Base-by-base conservation (phyloP, 1,140 invertebrate species). In the Dendrolimus kikuchii region DNA sequence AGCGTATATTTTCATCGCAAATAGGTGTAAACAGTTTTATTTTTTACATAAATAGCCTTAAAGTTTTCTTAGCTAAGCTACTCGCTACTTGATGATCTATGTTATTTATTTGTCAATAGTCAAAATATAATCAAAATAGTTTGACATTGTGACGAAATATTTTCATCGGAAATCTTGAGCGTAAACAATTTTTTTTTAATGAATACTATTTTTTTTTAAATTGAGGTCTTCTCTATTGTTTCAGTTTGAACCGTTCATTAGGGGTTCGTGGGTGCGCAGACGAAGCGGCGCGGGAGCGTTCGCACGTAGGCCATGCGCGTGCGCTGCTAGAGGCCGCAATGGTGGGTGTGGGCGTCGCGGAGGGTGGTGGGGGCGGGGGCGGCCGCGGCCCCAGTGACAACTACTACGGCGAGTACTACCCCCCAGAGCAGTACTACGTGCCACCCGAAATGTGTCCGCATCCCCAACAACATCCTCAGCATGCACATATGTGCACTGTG, bases 381-480 rank as follows among this genome's bases (percentile, higher is more conserved):
- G 68, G 62, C 53, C 64, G 60, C 44, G 69, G 70, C 57, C 60
- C 60, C 58, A 62, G 48, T 23, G 55, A 54, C 61, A 71, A 66
- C 57, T 81, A 83, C 66, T 87, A 87, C 78, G 81, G 80, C 60
- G 84, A 86, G 67, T 86, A 85, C 75, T 86, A 86, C 76, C 73
- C 77, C 49, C 71, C 74, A 40, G 84, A 87, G 62, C 68, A 66
- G 46, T 87, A 86, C 76, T 88, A 81, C 74, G 76, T 84, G 61
- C 75, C 77, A 58, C 78, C 74, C 46, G 85, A 88, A 64, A 84
- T 87, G 80, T 86, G 82, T 60, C 77, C 77, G 48, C 81, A 83
- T 49, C 82, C 82, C 23, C 76, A 80, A 60, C 81, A 84, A 64
- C 85, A 86, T 50, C 83, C 81, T 37, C 82, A 82, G 60, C 82